Conservation (phyloP, 2,113 vertebrate genomes). For the Pelvicachromis taeniatus region DNA sequence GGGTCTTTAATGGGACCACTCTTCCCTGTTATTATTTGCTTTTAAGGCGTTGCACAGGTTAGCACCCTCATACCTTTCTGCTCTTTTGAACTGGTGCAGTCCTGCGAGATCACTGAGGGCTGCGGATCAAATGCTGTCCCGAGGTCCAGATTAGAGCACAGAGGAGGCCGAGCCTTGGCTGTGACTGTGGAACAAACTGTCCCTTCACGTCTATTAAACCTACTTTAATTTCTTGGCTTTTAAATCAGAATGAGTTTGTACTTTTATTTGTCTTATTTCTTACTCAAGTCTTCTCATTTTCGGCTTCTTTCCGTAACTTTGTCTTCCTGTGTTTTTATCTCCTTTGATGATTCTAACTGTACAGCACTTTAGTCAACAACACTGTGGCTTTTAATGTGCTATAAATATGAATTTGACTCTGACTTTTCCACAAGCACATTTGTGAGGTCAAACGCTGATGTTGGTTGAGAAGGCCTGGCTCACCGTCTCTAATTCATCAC, state of each 20-base stretch:
- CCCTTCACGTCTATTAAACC: too few species aligned
- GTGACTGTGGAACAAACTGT: not conserved
- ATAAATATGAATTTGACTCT: fast-evolving
- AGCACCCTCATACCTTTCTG: not conserved
- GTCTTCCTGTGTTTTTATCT: not conserved
- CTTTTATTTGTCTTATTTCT: not conserved
- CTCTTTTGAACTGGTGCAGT: not conserved
- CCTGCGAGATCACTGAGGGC: too few species aligned
- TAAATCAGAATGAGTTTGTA: not conserved
- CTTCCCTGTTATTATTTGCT: not conserved
- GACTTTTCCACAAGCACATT: not conserved
- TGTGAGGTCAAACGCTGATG: not conserved
- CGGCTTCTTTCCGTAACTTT: not conserved
- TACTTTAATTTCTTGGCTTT: not conserved
- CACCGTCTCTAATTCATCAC: not conserved
- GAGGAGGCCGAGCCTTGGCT: not conserved
- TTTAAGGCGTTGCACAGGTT: not conserved
- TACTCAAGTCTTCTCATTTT: not conserved
- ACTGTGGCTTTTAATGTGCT: not conserved
- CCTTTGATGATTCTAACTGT: not conserved
- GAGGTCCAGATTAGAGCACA: not conserved
- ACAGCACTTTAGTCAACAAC: not conserved
- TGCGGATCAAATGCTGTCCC: not conserved
- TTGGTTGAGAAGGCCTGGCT: not conserved
- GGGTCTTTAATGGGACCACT: not conserved